These are phyloP conservation scores for Nomada ruficornis DNA, from an alignment of 2,888 invertebrate genomes.

Conservation along the genomic window DNA sequence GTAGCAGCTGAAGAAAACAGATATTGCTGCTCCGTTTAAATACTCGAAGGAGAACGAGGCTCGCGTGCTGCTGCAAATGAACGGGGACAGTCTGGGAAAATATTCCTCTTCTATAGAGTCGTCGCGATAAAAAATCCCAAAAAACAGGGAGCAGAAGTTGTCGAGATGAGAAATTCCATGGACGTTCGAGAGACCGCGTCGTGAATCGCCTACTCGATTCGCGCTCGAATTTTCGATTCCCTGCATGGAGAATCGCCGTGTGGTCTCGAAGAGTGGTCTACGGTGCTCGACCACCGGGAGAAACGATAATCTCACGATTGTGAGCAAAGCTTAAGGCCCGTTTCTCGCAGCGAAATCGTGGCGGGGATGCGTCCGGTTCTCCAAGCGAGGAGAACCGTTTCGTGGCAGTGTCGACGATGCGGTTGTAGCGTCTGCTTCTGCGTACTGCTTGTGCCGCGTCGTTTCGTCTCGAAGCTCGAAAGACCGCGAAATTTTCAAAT, in stretches of 20 bases:
- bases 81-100: conserved; percentile 10
- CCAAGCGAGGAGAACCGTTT: conserved; percentile 49
- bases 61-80: conserved; percentile 16
- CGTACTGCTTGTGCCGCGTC: conserved; percentile 7
- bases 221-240: conserved; percentile 10
- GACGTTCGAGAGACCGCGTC: not conserved
- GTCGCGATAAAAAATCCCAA: too few species aligned
- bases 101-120: not conserved
- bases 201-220: conserved; percentile 10
- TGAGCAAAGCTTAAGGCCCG: conserved; percentile 57
- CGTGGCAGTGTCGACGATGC: conserved; percentile 70
- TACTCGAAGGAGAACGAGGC: not conserved
- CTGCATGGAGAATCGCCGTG: not conserved
- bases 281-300: not conserved
- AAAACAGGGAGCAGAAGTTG: not conserved
- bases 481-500: conserved; percentile 25
- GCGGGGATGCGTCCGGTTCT: conserved; percentile 68
- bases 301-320: conserved; percentile 18
- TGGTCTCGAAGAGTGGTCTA: conserved; percentile 15
- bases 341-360: conserved; percentile 55
- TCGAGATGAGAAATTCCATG: conserved; percentile 29
- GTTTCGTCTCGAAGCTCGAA: not conserved
- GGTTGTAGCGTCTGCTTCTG: conserved; percentile 61
- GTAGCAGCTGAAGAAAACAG: not conserved
- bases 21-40: conserved; percentile 2